Base-by-base conservation (phyloP, 1,140 invertebrate genomes). In the Drosophila prosaltans region DNA sequence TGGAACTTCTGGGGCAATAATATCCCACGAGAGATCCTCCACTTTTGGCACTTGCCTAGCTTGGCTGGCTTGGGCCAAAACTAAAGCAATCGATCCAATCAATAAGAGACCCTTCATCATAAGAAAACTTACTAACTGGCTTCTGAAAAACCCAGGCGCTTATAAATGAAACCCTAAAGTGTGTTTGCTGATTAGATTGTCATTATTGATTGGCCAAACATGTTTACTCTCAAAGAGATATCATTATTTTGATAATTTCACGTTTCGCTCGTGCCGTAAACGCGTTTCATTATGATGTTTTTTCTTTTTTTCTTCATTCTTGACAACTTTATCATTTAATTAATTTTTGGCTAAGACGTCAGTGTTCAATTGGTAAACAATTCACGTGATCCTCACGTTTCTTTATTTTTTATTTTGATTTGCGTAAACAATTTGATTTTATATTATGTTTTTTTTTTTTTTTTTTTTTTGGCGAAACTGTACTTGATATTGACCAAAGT, bases 341-440 rank as follows among this genome's bases (percentile, higher is more conserved):
- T 86, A 89, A 69, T 74, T 77, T 76, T 72, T 57, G 65, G 66
- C 39, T 28, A 51, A 43, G 39, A 59, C 72, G 72, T 78, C 75
- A 60, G 54, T n/a, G 43, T 45, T 43, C 51, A n/a, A 30, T n/a
- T 28, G 39, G 10, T 16, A 9, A 7, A 6, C 10, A 40, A 65
- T 64, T 73, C 82, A 86, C 83, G 82, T 86, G 83, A 21, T 45
- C 43, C 41, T 7, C 84, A 83, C 83, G 82, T 88, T 86, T 88
- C 4, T n/a, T 48, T 65, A 71, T 75, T 0, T 16, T 59, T 24
- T 39, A 54, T 64, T 41, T 1, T 3, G 30, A 11, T 11, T 11
- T 30, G 48, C 32, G 32, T 36, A 36, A 5, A 36, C 6, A 24
- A 54, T 16, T 16, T 16, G 16, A 16, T 16, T 16, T 16, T 16